Base-by-base conservation (phyloP, 2,113 vertebrate species). In the Australoheros scitulus region DNA sequence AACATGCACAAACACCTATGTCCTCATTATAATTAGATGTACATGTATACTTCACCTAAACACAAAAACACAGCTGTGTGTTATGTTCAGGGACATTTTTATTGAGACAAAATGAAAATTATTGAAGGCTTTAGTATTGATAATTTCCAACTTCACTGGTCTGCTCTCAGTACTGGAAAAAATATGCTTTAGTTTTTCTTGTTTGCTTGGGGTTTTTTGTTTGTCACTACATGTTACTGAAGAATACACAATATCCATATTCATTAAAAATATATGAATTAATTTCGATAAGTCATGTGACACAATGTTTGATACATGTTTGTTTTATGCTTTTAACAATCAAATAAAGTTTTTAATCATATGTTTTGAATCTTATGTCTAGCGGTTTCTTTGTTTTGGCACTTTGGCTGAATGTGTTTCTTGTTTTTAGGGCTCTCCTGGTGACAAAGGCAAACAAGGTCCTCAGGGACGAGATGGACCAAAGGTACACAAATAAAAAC, bases 381-480 rank as follows among this genome's bases (percentile, higher is more conserved):
- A 15, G 32, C 41, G 57, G 0, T 26, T 52, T 13, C 9, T 36
- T 56, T 1, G 0, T 59, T 70, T 38, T 24, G 60, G 20, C 1
- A 0, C n/a, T 61, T 59, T 77, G 17, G 7, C 3, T 59, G 14
- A 17, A 29, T 34, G 13, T 77, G 18, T 83, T 56, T 85, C 63
- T 41, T 84, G 0, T 82, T 43, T 74, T 84, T 41, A 96, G 96
- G 96, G 95, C 1, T 68, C 92, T 17, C 4, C 1, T 7, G 96
- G 96, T 7, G 85, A 81, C 60, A 74, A 76, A 32, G 96, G 96
- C 14, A 91, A 55, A 50, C 9, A 80, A 18, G 96, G 96, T 24
- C 58, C 82, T 63, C 68, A 85, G 24, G 96, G 96, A 58, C 81
- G 68, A 79, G 91, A 92, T 0, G 96, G 96, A 81, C 41, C 20